A percentile compares a stretch with the other conserved stretches of the same genome.
Evolutionary conservation across 1,140 invertebrate species (phyloP).

Genomic region (Dinoponera quadriceps): DNA sequence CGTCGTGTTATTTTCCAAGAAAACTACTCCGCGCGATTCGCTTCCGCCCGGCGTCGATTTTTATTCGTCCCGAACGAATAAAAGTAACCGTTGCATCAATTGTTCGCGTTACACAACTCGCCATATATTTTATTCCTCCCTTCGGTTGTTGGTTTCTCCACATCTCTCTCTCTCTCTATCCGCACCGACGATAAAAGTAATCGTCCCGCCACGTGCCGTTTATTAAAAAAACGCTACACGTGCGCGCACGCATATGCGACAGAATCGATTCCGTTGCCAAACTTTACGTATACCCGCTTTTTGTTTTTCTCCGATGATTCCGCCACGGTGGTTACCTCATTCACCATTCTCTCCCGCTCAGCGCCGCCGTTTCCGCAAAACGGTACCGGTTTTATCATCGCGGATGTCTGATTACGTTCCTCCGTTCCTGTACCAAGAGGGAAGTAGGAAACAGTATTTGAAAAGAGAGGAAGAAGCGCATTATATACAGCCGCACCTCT

Average conservation of each 20-base stretch:
- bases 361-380: neutral
- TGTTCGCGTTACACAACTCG: neutral
- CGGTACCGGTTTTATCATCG: neutral
- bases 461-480: neutral
- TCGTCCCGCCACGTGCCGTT: neutral
- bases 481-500: neutral
- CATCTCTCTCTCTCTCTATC: neutral
- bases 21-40: neutral
- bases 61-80: neutral
- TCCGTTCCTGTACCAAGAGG: neutral
- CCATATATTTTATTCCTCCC: neutral
- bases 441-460: neutral
- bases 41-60: neutral
- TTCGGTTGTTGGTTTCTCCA: neutral
- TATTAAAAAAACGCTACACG: neutral
- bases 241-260: no score
- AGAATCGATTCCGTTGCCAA: neutral
- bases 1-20: neutral
- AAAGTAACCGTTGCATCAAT: neutral
- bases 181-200: neutral
- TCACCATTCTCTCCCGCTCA: neutral
- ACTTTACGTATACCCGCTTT: neutral
- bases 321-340: neutral
- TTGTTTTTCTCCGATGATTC: neutral
- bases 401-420: slow-evolving; percentile 11